phyloP scores from a whole-genome alignment of 92 coral and sea anemone genomes.

The Phenganax marumi region DNA sequence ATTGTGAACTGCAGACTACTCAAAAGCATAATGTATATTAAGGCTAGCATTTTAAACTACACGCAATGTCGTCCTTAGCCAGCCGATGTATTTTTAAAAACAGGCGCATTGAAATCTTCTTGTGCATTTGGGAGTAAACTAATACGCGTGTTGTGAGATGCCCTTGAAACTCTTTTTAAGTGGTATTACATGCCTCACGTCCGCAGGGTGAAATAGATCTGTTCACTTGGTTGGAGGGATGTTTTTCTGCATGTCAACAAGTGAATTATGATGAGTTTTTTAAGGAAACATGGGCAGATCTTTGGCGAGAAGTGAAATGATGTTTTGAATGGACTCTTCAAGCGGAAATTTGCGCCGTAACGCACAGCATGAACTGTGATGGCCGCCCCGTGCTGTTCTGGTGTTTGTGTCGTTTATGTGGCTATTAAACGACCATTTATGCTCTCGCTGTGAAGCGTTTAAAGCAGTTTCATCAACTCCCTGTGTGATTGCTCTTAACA shows the following conservation, averaged over 20 bases:
- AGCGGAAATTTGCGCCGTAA: slow-evolving; percentile 9
- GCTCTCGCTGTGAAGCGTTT: slow-evolving; percentile 38
- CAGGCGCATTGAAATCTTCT: not conserved
- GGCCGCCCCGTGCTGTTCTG: slow-evolving; percentile 18
- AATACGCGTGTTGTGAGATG: not conserved
- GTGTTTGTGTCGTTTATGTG: slow-evolving; percentile 25
- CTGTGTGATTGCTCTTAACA: slow-evolving; percentile 7
- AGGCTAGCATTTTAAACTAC: not conserved
- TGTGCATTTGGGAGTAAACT: not conserved
- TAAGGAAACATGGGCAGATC: slow-evolving; percentile 36
- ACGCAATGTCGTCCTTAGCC: not conserved
- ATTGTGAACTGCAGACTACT: slow-evolving; percentile 3
- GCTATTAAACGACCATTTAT: slow-evolving; percentile 25
- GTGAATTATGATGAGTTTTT: slow-evolving; percentile 32
- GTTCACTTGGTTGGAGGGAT: not conserved
- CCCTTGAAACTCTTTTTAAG: not conserved
- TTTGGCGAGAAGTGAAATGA: slow-evolving; percentile 38
- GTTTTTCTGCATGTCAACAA: slow-evolving; percentile 39
- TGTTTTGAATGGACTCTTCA: slow-evolving; percentile 21
- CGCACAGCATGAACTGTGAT: slow-evolving; percentile 4
- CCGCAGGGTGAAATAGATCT: slow-evolving; percentile 16
- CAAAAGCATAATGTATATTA: not conserved
- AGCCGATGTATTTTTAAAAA: not conserved
- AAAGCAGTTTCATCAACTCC: slow-evolving; percentile 37
- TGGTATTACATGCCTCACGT: slow-evolving; percentile 1